phyloP scores from a whole-genome alignment of 2,113 vertebrate species.

The Corythornis madagascariensis region DNA sequence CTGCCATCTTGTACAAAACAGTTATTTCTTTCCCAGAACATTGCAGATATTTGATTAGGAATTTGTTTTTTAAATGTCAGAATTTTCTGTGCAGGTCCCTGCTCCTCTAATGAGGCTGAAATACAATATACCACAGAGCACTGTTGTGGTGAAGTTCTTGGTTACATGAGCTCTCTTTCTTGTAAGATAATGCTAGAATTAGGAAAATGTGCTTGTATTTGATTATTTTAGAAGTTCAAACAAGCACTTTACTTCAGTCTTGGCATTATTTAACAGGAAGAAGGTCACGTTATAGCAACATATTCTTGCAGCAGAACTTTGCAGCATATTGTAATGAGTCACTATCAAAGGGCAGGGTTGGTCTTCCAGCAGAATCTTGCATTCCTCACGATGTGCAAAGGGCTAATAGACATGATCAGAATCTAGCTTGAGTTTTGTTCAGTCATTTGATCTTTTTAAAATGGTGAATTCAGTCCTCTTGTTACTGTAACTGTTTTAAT shows the following conservation, averaged over 20 bases:
- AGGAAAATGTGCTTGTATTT: slow-evolving; percentile 15
- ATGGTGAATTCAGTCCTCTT: not conserved
- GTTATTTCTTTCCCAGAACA: not conserved
- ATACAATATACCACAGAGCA: not conserved
- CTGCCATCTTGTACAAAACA: not conserved
- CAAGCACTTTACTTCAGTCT: not conserved
- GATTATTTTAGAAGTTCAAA: slow-evolving; percentile 3
- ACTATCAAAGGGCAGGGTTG: slow-evolving; percentile 12
- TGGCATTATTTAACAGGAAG: slow-evolving; percentile 23
- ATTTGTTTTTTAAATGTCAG: not conserved
- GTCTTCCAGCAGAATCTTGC: not conserved
- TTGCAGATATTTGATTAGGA: not conserved
- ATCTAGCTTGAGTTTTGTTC: not conserved
- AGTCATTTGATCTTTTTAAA: not conserved
- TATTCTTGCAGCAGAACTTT: not conserved
- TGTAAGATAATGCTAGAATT: not conserved
- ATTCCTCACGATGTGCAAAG: not conserved
- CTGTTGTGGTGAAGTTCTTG: not conserved
- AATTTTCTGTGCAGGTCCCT: not conserved
- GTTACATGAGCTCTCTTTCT: not conserved
- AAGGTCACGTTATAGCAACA: slow-evolving; percentile 2
- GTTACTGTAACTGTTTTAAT: not conserved
- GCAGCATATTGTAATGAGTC: slow-evolving; percentile 14
- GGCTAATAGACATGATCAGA: not conserved
- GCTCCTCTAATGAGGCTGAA: not conserved